Evolutionary conservation across 2,113 vertebrate genomes (phyloP).

Genomic region (Sceloporus tristichus): DNA sequence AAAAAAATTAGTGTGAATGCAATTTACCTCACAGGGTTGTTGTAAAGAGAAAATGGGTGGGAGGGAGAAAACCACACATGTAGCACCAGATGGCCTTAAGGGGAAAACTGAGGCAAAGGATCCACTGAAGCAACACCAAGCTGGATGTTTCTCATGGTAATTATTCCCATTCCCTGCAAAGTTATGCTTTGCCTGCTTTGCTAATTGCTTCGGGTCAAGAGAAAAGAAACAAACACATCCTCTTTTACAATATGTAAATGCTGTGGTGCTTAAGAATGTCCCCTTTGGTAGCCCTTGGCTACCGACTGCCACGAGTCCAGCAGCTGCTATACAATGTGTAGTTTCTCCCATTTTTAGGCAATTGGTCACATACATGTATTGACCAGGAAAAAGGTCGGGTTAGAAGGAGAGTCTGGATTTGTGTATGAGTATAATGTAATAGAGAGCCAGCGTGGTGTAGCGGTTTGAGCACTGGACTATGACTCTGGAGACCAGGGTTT

Average conservation of each 20-base stretch:
- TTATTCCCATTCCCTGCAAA: neutral
- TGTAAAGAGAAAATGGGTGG: neutral
- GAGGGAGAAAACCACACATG: neutral
- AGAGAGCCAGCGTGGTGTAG: too few relatives aligned
- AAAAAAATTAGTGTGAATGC: neutral
- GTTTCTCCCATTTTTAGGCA: too few relatives aligned
- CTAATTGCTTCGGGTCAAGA: slow-evolving; percentile 1
- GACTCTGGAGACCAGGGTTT: too few relatives aligned
- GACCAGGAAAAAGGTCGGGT: neutral
- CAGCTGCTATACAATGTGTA: too few relatives aligned
- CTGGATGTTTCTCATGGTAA: neutral
- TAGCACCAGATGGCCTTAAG: neutral
- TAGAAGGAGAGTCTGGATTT: neutral
- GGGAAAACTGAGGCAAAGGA: neutral
- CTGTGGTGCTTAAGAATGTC: too few relatives aligned
- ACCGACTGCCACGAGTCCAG: too few relatives aligned
- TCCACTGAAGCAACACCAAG: neutral
- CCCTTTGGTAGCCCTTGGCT: too few relatives aligned
- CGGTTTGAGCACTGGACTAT: too few relatives aligned
- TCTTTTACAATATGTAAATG: neutral
- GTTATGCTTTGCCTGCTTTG: neutral
- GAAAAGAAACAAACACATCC: neutral
- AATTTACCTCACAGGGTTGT: neutral
- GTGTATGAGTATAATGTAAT: neutral
- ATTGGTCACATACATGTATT: neutral